Conservation (phyloP, 35 echinoderm and acorn worm genomes). For the Heliocidaris erythrogramma region DNA sequence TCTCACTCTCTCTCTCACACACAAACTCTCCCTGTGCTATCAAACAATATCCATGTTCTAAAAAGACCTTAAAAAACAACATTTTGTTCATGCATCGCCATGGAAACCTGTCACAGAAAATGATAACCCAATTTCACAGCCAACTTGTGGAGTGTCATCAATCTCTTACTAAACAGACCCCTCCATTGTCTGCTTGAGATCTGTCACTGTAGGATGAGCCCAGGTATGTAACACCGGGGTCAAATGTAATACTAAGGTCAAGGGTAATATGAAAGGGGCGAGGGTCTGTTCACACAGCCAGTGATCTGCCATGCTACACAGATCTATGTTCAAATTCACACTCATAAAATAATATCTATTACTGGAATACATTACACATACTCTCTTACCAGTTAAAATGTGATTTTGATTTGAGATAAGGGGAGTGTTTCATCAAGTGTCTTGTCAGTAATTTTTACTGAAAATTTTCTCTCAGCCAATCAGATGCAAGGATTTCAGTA, state of each 20-base stretch:
- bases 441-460: no score
- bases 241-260: conserved; percentile 5
- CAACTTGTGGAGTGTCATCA: neutral
- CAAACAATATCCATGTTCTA: neutral
- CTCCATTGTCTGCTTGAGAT: neutral
- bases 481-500: no score
- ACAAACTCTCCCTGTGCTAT: neutral
- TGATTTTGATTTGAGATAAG: no score
- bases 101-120: conserved; percentile 1
- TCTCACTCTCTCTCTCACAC: neutral
- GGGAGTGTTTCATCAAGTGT: no score
- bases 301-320: neutral
- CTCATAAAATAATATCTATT: no score
- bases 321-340: neutral
- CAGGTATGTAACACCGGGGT: neutral
- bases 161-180: neutral
- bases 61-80: neutral
- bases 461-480: no score
- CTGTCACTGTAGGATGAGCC: neutral
- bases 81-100: neutral
- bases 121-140: conserved; percentile 12
- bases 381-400: no score
- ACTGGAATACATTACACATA: no score
- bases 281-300: neutral
- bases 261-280: neutral